Conservation (phyloP, 1,140 invertebrate genomes). For the Drosophila parabipectinata region DNA sequence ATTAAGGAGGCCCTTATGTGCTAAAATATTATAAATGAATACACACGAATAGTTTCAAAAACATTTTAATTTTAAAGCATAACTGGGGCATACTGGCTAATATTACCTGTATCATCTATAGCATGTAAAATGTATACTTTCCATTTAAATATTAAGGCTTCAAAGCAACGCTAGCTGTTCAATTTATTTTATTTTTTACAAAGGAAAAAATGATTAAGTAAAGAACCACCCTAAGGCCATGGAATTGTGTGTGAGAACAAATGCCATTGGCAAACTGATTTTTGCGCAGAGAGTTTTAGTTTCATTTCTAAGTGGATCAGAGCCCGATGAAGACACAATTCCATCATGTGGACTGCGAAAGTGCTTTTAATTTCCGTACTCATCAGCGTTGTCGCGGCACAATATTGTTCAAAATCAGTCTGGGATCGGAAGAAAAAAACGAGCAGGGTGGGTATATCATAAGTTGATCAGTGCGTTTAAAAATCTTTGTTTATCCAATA, state of each 20-base stretch:
- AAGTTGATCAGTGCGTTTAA: too few species aligned
- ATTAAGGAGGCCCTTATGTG: background rate
- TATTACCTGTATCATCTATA: too few species aligned
- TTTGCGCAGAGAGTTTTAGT: conserved; percentile 43
- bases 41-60: too few species aligned
- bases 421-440: background rate
- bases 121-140: too few species aligned
- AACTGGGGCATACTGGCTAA: too few species aligned
- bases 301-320: conserved; percentile 9
- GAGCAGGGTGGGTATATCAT: background rate
- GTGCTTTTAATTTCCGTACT: conserved; percentile 32
- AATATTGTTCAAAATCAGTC: background rate
- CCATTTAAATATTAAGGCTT: too few species aligned
- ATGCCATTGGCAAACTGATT: conserved; percentile 16
- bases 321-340: conserved; percentile 8
- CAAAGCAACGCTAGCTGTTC: too few species aligned
- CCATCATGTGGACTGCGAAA: conserved; percentile 35
- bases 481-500: background rate
- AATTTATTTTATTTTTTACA: too few species aligned
- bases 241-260: background rate
- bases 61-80: too few species aligned
- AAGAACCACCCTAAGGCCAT: background rate
- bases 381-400: background rate
- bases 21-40: too few species aligned
- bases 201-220: background rate